Evolutionary conservation across 30 jellyfish, hydroid and myxozoan genomes (phyloP), one percentile per base, ranked within the genome.

Genomic region (Catostylus mosaicus): DNA sequence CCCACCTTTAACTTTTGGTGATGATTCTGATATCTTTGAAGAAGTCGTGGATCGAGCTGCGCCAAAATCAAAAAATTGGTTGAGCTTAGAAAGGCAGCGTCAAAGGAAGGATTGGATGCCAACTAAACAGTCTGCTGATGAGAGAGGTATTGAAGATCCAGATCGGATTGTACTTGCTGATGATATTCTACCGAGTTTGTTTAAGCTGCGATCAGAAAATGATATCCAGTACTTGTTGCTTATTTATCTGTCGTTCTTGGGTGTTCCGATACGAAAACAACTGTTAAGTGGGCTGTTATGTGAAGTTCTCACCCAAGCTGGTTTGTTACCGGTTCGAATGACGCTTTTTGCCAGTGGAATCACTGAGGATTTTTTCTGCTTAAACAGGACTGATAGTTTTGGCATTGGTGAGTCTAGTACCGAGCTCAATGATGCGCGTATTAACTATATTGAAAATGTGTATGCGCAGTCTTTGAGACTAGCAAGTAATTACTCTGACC

Each of bases 91-190:
- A 56, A 30, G 77, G 20, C 74, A 63, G 18, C 75, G 94, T 4
- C 77, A 64, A 35, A 32, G 20, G 30, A 18, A 34, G 14, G 36
- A 71, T 10, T 84, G 88, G 88, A 72, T 27, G 43, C 94, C 94
- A 52, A 43, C 31, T 62, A 69, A 35, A 62, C 93, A 83, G 29
- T 6, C 10, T 3, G 31, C n/a, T 18, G 75, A 38, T 6, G 68
- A 66, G 26, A 77, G 57, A 18, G 98, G 80, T 0, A 91, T 67
- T 3, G 99, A 83, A 26, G 99, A 94, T 57, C 78, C 97, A 20
- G 99, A 94, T 26, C 86, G 99, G 20, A 46, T 90, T 38, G 95
- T 87, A 16, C 68, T 94, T 3, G 88, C 85, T 68, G 96, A 84
- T 50, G 99, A 94, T 82, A 50, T 94, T 20, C 43, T 89, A 6